Evolutionary conservation across 2,888 invertebrate species (phyloP).

Genomic region (Zeuzera pyrina): DNA sequence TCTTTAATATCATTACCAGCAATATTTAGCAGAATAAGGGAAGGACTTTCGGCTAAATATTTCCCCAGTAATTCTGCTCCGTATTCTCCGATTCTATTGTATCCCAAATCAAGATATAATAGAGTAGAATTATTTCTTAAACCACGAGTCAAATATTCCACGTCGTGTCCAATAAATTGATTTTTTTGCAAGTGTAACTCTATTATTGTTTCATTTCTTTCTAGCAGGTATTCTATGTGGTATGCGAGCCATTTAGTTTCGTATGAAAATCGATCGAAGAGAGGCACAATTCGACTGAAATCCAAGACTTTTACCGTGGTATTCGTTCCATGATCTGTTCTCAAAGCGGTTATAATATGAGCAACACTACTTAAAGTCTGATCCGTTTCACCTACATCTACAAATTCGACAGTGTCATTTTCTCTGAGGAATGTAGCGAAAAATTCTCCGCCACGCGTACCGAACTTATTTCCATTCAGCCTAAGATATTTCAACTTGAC

Average conservation of each 20-base stretch:
- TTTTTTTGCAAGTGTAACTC: constrained; percentile 75
- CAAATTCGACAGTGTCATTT: constrained; percentile 53
- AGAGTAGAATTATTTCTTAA: constrained; percentile 63
- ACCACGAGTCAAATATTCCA: constrained; percentile 69
- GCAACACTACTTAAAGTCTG: constrained; percentile 71
- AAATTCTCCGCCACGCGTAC: constrained; percentile 62
- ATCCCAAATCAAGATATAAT: constrained; percentile 72
- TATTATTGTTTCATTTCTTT: constrained; percentile 48
- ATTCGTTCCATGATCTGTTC: constrained; percentile 45
- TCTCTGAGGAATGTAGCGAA: constrained; percentile 61
- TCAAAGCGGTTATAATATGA: constrained; percentile 60
- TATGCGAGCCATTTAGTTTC: constrained; percentile 67
- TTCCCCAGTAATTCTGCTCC: constrained; percentile 67
- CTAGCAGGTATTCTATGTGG: constrained; percentile 53
- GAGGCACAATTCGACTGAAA: constrained; percentile 46
- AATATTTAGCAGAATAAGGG: constrained; percentile 64
- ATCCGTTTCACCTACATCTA: constrained; percentile 73
- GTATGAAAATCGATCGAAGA: constrained; percentile 47
- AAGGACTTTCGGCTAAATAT: constrained; percentile 66
- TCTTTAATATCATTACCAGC: constrained; percentile 71
- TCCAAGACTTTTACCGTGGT: constrained; percentile 45
- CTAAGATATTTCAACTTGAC: constrained; percentile 64
- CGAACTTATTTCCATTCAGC: constrained; percentile 74
- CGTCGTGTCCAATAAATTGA: constrained; percentile 72
- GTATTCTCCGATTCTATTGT: constrained; percentile 74